Evolutionary conservation across 2,797 vertebrate species (phyloP).

Genomic region (Gobio occitaniae): DNA sequence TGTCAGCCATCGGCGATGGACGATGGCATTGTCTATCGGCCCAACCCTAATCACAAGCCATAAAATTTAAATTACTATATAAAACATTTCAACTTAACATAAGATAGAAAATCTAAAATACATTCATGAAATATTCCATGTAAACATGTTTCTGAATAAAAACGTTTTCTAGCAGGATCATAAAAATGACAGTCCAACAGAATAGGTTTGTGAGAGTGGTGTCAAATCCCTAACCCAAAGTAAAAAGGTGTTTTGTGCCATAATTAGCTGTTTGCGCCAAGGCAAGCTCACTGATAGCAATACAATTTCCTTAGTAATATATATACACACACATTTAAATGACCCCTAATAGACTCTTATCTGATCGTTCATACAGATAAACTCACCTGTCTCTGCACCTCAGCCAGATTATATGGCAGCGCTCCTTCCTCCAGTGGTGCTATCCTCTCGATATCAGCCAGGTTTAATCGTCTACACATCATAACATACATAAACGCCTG

Average conservation of each 20-base stretch:
- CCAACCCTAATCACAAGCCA: too few relatives aligned
- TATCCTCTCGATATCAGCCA: conserved; percentile 96
- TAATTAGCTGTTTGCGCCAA: background rate
- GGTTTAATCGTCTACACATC: conserved; percentile 87
- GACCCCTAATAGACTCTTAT: conserved; percentile 17
- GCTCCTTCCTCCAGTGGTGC: conserved; percentile 92
- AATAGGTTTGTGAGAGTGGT: background rate
- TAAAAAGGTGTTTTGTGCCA: background rate
- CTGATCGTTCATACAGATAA: background rate
- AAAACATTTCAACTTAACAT: too few relatives aligned
- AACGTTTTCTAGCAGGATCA: too few relatives aligned
- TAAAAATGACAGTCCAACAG: too few relatives aligned
- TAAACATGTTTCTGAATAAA: too few relatives aligned
- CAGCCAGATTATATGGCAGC: conserved; percentile 91
- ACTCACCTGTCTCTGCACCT: conserved; percentile 91
- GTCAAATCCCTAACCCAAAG: background rate
- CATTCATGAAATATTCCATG: too few relatives aligned
- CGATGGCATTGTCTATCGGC: too few relatives aligned
- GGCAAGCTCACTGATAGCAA: background rate
- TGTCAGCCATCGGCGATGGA: too few relatives aligned
- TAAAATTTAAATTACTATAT: too few relatives aligned
- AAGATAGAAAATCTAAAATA: too few relatives aligned
- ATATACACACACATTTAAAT: background rate
- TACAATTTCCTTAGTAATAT: background rate
- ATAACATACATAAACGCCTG: background rate